Evolutionary conservation across 2,888 invertebrate species (phyloP).

Genomic region (Rotaria magnacalcarata): DNA sequence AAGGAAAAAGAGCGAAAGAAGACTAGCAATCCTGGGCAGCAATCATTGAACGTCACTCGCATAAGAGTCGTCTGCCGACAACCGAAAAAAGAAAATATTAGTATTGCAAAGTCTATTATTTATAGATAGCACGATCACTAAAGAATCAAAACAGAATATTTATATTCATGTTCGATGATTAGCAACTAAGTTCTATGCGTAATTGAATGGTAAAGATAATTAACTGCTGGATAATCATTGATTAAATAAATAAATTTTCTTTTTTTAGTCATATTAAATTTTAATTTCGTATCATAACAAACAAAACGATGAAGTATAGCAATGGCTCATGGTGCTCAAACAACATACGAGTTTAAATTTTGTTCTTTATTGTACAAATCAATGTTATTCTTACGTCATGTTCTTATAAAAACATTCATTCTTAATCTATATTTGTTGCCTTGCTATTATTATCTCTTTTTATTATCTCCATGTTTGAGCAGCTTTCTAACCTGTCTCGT

Average conservation of each 20-base stretch:
- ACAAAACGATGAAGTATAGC: background rate
- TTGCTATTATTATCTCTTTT: background rate
- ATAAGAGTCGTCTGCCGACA: background rate
- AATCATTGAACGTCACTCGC: background rate
- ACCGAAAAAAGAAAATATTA: background rate
- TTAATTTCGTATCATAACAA: too few species aligned
- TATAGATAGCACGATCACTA: background rate
- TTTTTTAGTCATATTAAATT: too few species aligned
- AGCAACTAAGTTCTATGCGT: too few species aligned
- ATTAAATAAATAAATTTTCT: too few species aligned
- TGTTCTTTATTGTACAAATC: background rate
- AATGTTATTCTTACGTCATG: background rate
- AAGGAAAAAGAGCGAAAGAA: too few species aligned
- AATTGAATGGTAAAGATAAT: too few species aligned
- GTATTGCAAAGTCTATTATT: background rate
- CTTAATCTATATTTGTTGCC: background rate
- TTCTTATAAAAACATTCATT: background rate
- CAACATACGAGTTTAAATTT: background rate
- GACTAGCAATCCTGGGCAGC: background rate
- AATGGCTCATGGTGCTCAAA: background rate
- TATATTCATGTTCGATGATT: too few species aligned
- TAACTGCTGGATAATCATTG: too few species aligned
- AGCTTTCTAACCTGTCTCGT: background rate
- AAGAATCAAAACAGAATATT: too few species aligned
- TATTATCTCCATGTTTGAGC: background rate